phyloP scores from a whole-genome alignment of 1,140 invertebrate genomes.

The Eciton burchellii region DNA sequence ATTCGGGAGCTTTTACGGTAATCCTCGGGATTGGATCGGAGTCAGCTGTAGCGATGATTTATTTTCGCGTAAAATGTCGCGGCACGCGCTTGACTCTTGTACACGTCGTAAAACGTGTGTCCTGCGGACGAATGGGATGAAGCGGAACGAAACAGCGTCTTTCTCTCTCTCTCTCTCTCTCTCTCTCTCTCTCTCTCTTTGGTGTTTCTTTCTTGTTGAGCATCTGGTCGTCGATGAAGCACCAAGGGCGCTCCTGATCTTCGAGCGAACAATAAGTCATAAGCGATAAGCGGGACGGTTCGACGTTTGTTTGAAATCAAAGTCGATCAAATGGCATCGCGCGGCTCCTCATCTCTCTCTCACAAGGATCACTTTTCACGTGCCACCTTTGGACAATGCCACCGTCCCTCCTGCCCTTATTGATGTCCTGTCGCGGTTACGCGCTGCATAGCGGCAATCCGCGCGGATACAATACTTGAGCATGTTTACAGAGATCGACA shows the following conservation, averaged over 20 bases:
- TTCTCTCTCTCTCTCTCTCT: too few species aligned
- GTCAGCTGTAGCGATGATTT: neutral
- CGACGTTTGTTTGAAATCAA: constrained; percentile 30
- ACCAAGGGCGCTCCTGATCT: neutral
- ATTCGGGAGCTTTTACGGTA: too few species aligned
- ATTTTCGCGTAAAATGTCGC: too few species aligned
- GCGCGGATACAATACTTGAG: constrained; percentile 75
- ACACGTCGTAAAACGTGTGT: too few species aligned
- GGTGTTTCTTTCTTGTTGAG: too few species aligned
- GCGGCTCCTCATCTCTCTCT: constrained; percentile 64
- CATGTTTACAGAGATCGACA: constrained; percentile 78
- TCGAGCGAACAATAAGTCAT: neutral
- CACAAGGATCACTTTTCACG: constrained; percentile 82
- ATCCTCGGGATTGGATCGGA: neutral
- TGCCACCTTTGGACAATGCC: constrained; percentile 76
- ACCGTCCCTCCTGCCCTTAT: constrained; percentile 34
- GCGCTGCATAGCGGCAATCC: constrained; percentile 1
- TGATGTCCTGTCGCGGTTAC: constrained; percentile 14
- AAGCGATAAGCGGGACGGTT: constrained; percentile 26
- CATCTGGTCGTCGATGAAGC: too few species aligned
- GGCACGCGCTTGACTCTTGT: too few species aligned
- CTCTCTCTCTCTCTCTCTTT: too few species aligned
- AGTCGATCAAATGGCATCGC: neutral
- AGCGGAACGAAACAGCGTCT: too few species aligned
- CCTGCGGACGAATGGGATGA: too few species aligned